Evolutionary conservation across 2,113 vertebrate species (phyloP).

Genomic region (Brachirus orientalis): DNA sequence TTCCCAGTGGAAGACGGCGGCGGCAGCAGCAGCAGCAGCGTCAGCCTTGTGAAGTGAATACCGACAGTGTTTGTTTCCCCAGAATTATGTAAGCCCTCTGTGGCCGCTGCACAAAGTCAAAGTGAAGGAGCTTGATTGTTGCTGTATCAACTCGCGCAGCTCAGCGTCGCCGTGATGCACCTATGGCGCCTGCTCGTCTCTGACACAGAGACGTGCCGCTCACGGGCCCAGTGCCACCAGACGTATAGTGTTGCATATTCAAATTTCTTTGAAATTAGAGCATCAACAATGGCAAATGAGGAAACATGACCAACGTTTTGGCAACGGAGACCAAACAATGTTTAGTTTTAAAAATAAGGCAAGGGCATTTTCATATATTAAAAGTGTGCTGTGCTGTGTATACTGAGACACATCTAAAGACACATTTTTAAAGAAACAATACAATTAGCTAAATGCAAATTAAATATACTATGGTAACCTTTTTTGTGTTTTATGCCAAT

Average conservation of each 20-base stretch:
- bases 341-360: slow-evolving; percentile 1
- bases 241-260: slow-evolving; percentile 66
- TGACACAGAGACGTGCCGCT: slow-evolving; percentile 47
- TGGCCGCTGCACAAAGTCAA: slow-evolving; percentile 66
- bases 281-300: slow-evolving; percentile 77
- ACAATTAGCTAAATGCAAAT: no score
- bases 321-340: slow-evolving; percentile 28
- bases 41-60: slow-evolving; percentile 68
- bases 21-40: not conserved
- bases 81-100: slow-evolving; percentile 69
- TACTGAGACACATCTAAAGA: no score
- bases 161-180: slow-evolving; percentile 38
- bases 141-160: slow-evolving; percentile 61
- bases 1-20: slow-evolving; percentile 71
- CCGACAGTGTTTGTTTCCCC: slow-evolving; percentile 71
- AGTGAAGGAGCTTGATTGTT: slow-evolving; percentile 69
- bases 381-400: no score
- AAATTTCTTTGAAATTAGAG: slow-evolving; percentile 68
- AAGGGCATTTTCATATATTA: no score
- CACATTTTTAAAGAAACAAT: no score
- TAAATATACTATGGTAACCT: no score
- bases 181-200: slow-evolving; percentile 57
- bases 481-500: no score
- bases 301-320: slow-evolving; percentile 52
- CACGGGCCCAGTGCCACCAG: slow-evolving; percentile 46